A percentile compares a stretch with the other conserved stretches of the same genome.
These are phyloP conservation scores for Dinocampus coccinellae DNA, from an alignment of 2,888 invertebrate genomes.

Conservation along the genomic window DNA sequence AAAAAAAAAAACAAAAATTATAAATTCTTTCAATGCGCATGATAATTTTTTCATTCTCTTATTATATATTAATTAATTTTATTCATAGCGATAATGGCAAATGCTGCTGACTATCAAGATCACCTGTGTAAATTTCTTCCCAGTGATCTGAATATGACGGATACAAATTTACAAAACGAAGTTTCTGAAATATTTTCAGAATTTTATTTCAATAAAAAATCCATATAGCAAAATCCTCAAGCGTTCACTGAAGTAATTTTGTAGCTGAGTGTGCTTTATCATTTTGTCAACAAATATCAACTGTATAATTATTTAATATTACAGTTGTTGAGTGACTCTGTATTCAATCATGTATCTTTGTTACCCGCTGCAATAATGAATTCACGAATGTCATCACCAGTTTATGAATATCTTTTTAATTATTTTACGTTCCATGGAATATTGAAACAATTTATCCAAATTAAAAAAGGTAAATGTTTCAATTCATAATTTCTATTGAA, in stretches of 20 bases:
- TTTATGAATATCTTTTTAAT: slow-evolving; percentile 58
- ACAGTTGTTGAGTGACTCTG: slow-evolving; percentile 43
- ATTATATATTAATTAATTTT: neutral
- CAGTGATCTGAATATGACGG: slow-evolving; percentile 59
- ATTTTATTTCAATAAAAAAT: slow-evolving; percentile 59
- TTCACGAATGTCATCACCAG: slow-evolving; percentile 51
- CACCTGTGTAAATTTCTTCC: slow-evolving; percentile 60
- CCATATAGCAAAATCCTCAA: slow-evolving; percentile 48
- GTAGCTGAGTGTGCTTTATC: neutral
- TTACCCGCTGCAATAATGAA: slow-evolving; percentile 54
- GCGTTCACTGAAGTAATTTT: slow-evolving; percentile 38
- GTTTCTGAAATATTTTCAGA: slow-evolving; percentile 50
- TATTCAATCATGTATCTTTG: slow-evolving; percentile 45
- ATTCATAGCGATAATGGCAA: slow-evolving; percentile 45
- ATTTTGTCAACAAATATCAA: neutral
- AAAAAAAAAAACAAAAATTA: too few relatives aligned
- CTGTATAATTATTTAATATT: neutral
- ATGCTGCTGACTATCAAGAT: slow-evolving; percentile 52
- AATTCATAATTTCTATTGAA: neutral
- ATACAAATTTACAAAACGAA: slow-evolving; percentile 45
- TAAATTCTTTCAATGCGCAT: neutral
- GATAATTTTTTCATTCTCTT: neutral
- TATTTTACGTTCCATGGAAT: slow-evolving; percentile 53
- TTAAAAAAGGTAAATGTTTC: slow-evolving; percentile 47
- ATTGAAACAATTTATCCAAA: slow-evolving; percentile 52